phyloP scores from a whole-genome alignment of 1,140 invertebrate species.

The Procambarus clarkii region DNA sequence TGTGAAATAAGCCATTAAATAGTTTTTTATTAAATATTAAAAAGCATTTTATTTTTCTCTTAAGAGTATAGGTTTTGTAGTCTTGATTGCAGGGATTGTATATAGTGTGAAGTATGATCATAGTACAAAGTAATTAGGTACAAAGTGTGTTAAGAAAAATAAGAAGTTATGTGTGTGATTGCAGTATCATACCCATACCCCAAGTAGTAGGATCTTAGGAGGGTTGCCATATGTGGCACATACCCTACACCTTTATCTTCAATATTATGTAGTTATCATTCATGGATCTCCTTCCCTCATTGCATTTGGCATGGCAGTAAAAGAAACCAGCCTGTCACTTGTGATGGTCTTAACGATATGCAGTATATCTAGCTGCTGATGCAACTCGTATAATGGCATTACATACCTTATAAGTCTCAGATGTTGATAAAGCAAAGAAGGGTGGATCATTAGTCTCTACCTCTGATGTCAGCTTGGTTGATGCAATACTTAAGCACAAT shows the following conservation, averaged over 20 bases:
- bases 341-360: no score
- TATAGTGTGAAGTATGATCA: not conserved
- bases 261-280: no score
- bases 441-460: not conserved
- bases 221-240: no score
- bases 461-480: not conserved
- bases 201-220: no score
- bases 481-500: not conserved
- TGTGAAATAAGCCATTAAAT: no score
- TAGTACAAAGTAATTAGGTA: conserved; percentile 1
- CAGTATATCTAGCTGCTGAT: not conserved
- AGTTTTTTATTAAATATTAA: no score
- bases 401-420: not conserved
- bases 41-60: not conserved
- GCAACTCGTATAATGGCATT: not conserved
- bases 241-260: no score
- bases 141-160: not conserved
- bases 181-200: not conserved
- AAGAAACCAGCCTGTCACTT: no score
- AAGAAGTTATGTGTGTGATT: not conserved
- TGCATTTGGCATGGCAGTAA: no score
- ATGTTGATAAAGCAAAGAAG: not conserved
- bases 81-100: not conserved
- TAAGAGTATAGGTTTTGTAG: not conserved
- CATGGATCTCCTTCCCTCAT: no score